A percentile compares a stretch with the other conserved stretches of the same genome.
Evolutionary conservation across 2,888 invertebrate species (phyloP).

Genomic region (Strigamia maritima): DNA sequence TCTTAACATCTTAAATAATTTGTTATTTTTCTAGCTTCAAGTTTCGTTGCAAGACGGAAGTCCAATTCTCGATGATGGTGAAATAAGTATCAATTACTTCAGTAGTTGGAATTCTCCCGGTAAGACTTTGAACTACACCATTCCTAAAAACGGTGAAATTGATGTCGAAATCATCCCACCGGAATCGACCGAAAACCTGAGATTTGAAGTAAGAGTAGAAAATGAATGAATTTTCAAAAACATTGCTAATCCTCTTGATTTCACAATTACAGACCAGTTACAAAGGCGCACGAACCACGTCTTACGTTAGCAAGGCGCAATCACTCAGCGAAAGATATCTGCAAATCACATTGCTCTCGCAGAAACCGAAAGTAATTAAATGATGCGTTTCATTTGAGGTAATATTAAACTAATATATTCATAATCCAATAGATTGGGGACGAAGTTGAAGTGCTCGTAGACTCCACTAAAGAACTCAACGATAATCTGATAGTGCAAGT

Average conservation of each 20-base stretch:
- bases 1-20: not conserved
- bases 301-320: constrained; percentile 42
- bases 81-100: constrained; percentile 43
- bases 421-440: constrained; percentile 40
- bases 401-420: not conserved
- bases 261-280: constrained; percentile 37
- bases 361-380: constrained; percentile 42
- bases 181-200: constrained; percentile 33
- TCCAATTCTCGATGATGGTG: constrained; percentile 43
- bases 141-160: constrained; percentile 43
- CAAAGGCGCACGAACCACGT: constrained; percentile 34
- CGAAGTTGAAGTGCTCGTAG: constrained; percentile 43
- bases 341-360: constrained; percentile 42
- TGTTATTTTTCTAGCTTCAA: constrained; percentile 41
- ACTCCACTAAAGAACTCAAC: constrained; percentile 42
- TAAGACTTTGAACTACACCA: constrained; percentile 41
- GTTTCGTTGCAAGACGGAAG: constrained; percentile 44
- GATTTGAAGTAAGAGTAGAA: constrained; percentile 37
- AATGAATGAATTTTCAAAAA: not conserved
- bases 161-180: constrained; percentile 43
- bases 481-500: constrained; percentile 32
- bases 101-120: constrained; percentile 41
- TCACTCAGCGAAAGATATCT: constrained; percentile 44
- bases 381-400: not conserved
- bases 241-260: not conserved